These are phyloP conservation scores for Podiceps cristatus DNA, from an alignment of 2,113 vertebrate genomes.

Conservation along the genomic window DNA sequence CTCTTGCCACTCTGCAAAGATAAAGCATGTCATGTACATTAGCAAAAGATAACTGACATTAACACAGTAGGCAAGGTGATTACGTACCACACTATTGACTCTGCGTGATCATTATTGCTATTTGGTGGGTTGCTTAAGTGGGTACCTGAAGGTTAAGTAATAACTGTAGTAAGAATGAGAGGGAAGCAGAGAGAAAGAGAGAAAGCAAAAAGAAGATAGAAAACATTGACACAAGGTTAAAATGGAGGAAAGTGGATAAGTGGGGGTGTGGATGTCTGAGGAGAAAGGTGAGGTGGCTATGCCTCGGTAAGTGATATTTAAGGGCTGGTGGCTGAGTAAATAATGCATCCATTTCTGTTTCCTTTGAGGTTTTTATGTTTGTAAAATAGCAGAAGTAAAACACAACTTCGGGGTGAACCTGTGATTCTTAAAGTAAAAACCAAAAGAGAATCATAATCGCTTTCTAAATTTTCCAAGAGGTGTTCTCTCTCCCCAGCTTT, in stretches of 20 bases:
- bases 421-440: neutral
- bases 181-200: conserved; percentile 14
- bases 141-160: conserved; percentile 78
- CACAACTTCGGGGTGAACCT: neutral
- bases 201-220: conserved; percentile 45
- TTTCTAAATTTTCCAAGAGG: neutral
- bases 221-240: conserved; percentile 71
- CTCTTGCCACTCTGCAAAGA: conserved; percentile 56
- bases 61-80: conserved; percentile 77
- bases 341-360: conserved; percentile 4
- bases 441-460: neutral
- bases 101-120: conserved; percentile 69
- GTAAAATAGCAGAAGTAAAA: neutral
- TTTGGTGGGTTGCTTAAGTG: conserved; percentile 77
- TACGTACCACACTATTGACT: conserved; percentile 72
- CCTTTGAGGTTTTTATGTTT: neutral
- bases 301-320: conserved; percentile 55
- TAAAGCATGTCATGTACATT: conserved; percentile 74
- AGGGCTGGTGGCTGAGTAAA: conserved; percentile 45
- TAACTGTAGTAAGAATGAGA: conserved; percentile 63
- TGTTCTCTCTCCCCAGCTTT: neutral
- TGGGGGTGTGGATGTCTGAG: conserved; percentile 54
- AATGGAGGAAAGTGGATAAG: conserved; percentile 68
- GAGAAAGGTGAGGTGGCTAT: conserved; percentile 64
- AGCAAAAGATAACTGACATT: conserved; percentile 77